Evolutionary conservation across 2,888 invertebrate genomes (phyloP), one percentile per base, ranked within the genome.

Genomic region (Pimpla rufipes): DNA sequence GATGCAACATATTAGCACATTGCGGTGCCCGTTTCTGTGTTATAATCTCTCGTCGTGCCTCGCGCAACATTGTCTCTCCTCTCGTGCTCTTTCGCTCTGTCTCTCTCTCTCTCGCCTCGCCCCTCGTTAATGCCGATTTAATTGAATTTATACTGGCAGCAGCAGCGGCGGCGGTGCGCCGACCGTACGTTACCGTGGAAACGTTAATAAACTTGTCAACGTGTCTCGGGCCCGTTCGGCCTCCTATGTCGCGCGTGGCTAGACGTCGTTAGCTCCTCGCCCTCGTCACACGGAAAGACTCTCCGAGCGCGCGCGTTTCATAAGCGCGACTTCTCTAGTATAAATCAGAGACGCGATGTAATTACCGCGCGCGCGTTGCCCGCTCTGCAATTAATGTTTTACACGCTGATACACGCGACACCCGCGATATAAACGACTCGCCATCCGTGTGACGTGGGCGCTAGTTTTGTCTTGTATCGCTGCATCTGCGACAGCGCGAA

Each of bases 401-500:
- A 52, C 68, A 68, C 37, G 11, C 37, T 18, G 18, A 59, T 59
- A 40, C 18, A 10, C 7, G 40, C 7, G 40, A 55, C 29, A 67
- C 10, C 23, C 16, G 8, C 52, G 42, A 42, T n/a, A 37, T 37
- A 47, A 62, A 50, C 62, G 11, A 80, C 77, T 57, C 45, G 55
- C 35, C 70, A 40, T 87, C 90, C 89, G 88, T 90, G 90, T 89
- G 91, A 89, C 89, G 90, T 90, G 90, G 89, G 90, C 90, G 87
- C 90, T 90, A 90, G 91, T 91, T 29, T 29, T 90, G 90, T 91
- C 91, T 91, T 91, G 91, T 91, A 91, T 91, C 85, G 73, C 68
- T 52, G 68, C 52, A 86, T 85, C 57, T 80, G 77, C 79, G 80
- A 59, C 68, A 79, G 64, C 62, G 66, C 73, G 55, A 62, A 74